These are phyloP conservation scores for Anastatus disparis DNA, from an alignment of 1,140 invertebrate species.

Conservation along the genomic window DNA sequence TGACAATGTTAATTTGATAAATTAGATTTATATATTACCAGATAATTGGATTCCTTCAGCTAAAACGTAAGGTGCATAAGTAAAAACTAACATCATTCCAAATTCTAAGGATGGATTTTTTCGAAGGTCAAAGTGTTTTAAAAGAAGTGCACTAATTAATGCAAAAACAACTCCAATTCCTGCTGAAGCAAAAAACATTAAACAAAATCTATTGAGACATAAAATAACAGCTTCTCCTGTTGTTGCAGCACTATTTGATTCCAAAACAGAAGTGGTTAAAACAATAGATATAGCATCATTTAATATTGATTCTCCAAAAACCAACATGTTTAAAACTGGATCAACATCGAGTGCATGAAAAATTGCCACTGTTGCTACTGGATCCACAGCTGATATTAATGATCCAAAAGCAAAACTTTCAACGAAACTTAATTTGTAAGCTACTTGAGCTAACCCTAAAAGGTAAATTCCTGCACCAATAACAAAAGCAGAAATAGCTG, in stretches of 20 bases:
- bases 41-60: slow-evolving; percentile 97
- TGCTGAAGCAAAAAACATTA: slow-evolving; percentile 98
- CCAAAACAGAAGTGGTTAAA: slow-evolving; percentile 87
- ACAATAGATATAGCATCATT: slow-evolving; percentile 99
- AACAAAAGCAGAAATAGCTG: slow-evolving; percentile 92
- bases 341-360: slow-evolving; percentile 97
- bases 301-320: slow-evolving; percentile 97
- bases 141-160: slow-evolving; percentile 89
- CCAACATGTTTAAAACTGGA: slow-evolving; percentile 97
- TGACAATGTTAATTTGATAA: no score
- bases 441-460: slow-evolving; percentile 87
- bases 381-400: slow-evolving; percentile 98
- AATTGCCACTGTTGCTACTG: slow-evolving; percentile 97
- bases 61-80: slow-evolving; percentile 97
- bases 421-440: slow-evolving; percentile 91
- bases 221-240: slow-evolving; percentile 88
- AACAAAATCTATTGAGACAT: slow-evolving; percentile 90
- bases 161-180: slow-evolving; percentile 97
- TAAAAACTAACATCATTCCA: slow-evolving; percentile 98
- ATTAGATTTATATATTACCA: no score
- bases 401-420: slow-evolving; percentile 99
- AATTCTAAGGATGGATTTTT: slow-evolving; percentile 99
- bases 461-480: slow-evolving; percentile 96
- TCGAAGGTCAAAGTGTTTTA: slow-evolving; percentile 96
- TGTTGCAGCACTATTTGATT: slow-evolving; percentile 76